These are phyloP conservation scores for Clytia hemisphaerica DNA, from an alignment of 30 jellyfish, hydroid and myxozoan genomes.

Conservation along the genomic window DNA sequence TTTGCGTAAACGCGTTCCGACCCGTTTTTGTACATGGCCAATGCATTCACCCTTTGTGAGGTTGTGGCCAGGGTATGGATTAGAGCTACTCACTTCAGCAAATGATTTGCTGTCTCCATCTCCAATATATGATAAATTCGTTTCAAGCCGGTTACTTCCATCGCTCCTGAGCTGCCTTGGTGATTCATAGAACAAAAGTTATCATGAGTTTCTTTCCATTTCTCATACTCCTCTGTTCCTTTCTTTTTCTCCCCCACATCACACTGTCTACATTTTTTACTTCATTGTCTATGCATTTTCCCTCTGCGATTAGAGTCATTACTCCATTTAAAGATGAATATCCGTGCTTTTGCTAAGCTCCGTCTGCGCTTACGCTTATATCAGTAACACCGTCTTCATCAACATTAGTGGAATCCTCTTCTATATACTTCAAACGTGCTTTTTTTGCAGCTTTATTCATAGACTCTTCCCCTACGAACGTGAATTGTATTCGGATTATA, in stretches of 20 bases:
- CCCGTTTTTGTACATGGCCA: constrained; percentile 66
- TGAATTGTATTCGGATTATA: no score
- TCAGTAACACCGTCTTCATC: constrained; percentile 12
- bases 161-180: constrained; percentile 43
- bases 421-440: neutral
- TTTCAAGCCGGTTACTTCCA: constrained; percentile 42
- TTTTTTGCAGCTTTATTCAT: constrained; percentile 34
- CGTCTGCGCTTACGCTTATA: constrained; percentile 33
- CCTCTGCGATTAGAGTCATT: constrained; percentile 34
- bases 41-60: constrained; percentile 52
- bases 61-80: constrained; percentile 45
- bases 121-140: constrained; percentile 25
- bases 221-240: constrained; percentile 9
- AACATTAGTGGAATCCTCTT: no score
- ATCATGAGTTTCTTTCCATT: constrained; percentile 14
- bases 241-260: constrained; percentile 25
- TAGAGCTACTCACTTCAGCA: constrained; percentile 16
- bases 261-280: constrained; percentile 30
- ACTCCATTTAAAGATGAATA: constrained; percentile 49
- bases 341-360: constrained; percentile 63
- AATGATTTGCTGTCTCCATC: constrained; percentile 36
- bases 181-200: constrained; percentile 13
- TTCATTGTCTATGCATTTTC: constrained; percentile 44
- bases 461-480: no score
- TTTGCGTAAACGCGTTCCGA: constrained; percentile 55